A percentile compares a stretch with the other conserved stretches of the same genome.
Evolutionary conservation across 2,888 invertebrate species (phyloP).

Genomic region (Diplolepis rosae): DNA sequence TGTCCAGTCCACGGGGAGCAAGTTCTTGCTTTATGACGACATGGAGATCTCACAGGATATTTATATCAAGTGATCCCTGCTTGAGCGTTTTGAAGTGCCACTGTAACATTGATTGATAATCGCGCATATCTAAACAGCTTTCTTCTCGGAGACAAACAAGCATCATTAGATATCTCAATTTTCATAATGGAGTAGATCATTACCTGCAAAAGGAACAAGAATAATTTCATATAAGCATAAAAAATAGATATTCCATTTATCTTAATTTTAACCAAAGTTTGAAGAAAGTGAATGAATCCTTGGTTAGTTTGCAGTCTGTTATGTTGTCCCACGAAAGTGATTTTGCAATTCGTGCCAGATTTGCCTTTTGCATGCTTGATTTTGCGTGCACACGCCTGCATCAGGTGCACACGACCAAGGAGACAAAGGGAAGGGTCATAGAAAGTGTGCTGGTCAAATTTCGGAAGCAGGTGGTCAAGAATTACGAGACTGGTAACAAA

Average conservation of each 20-base stretch:
- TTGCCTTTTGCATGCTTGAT: constrained; percentile 12
- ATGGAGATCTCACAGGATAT: constrained; percentile 44
- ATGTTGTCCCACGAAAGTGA: constrained; percentile 4
- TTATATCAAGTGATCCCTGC: constrained; percentile 35
- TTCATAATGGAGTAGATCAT: neutral
- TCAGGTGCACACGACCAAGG: constrained; percentile 8
- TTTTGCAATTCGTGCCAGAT: constrained; percentile 13
- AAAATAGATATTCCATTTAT: neutral
- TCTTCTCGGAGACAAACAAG: constrained; percentile 49
- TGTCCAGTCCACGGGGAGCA: constrained; percentile 31
- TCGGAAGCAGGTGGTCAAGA: constrained; percentile 43
- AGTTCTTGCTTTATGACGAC: constrained; percentile 41
- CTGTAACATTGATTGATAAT: constrained; percentile 44
- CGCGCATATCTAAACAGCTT: constrained; percentile 30
- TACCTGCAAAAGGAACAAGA: neutral
- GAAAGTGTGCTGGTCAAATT: constrained; percentile 38
- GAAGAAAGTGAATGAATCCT: no score
- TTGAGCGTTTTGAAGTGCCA: constrained; percentile 35
- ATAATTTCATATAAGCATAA: neutral
- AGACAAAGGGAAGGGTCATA: constrained; percentile 35
- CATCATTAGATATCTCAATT: constrained; percentile 17
- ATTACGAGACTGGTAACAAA: constrained; percentile 40
- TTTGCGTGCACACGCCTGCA: neutral
- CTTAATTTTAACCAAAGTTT: no score
- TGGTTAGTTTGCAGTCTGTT: neutral